Conservation (phyloP, 2,113 vertebrate species). For the Planiliza haematocheilus region DNA sequence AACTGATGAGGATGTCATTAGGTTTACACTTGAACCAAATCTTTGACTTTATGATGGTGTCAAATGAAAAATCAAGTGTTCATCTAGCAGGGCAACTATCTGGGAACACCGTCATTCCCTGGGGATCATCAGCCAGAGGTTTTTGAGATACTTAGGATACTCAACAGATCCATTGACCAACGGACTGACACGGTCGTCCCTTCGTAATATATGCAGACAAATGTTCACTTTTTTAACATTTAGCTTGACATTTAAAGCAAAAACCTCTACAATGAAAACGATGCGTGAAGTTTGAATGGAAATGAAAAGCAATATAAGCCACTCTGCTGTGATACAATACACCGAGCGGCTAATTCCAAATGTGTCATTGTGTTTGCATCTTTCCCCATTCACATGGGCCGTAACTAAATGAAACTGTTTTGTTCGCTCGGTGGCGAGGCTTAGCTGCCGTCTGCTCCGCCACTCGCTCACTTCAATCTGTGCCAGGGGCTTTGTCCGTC, state of each 20-base stretch:
- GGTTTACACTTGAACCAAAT: too few species aligned
- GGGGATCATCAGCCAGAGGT: too few species aligned
- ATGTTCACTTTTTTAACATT: background rate
- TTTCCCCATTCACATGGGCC: constrained; percentile 36
- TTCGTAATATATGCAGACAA: too few species aligned
- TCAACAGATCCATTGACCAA: too few species aligned
- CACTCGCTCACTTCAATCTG: constrained; percentile 44
- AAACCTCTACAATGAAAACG: background rate
- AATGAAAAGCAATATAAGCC: constrained; percentile 35
- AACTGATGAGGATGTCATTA: too few species aligned
- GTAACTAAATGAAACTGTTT: constrained; percentile 64
- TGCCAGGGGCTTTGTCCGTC: constrained; percentile 64
- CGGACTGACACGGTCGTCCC: too few species aligned
- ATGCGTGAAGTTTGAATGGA: background rate
- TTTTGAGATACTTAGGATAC: too few species aligned
- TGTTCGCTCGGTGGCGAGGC: constrained; percentile 60
- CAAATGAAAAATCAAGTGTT: too few species aligned
- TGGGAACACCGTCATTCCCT: too few species aligned
- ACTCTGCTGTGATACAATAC: constrained; percentile 19
- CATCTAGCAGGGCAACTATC: too few species aligned
- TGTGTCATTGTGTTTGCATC: constrained; percentile 47
- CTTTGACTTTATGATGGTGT: too few species aligned
- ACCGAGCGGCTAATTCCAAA: constrained; percentile 28
- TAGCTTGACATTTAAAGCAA: constrained; percentile 7
- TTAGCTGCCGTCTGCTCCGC: constrained; percentile 60